Conservation (phyloP, 2,888 invertebrate species). For the Pomacea canaliculata region DNA sequence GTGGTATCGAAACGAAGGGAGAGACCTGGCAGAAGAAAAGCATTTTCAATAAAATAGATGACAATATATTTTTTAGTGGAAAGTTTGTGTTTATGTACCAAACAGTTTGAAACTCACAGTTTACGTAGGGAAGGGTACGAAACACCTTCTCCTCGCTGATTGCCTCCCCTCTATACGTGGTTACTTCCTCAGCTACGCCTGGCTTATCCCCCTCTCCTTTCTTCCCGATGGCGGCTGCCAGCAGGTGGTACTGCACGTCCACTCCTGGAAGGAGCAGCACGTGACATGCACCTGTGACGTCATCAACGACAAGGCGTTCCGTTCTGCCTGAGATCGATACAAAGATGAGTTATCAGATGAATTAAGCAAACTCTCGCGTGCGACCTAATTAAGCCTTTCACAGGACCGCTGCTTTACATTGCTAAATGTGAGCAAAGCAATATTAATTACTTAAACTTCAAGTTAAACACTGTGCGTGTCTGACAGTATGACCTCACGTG, state of each 20-base stretch:
- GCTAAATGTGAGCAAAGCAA: too few relatives aligned
- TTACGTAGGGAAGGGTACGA: slow-evolving; percentile 18
- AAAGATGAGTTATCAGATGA: neutral
- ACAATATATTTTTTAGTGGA: too few relatives aligned
- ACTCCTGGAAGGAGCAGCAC: slow-evolving; percentile 16
- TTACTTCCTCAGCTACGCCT: neutral
- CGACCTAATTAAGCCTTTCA: too few relatives aligned
- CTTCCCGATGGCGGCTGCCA: slow-evolving; percentile 5
- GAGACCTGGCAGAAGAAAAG: slow-evolving; percentile 20
- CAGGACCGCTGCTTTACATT: too few relatives aligned
- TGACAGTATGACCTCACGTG: too few relatives aligned
- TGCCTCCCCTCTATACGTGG: neutral
- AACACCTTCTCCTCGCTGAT: slow-evolving; percentile 18
- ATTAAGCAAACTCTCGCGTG: too few relatives aligned
- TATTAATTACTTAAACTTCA: too few relatives aligned
- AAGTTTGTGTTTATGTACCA: too few relatives aligned
- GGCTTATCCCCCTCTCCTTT: slow-evolving; percentile 5
- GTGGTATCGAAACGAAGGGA: slow-evolving; percentile 29
- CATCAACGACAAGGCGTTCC: slow-evolving; percentile 12
- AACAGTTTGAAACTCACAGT: slow-evolving; percentile 13
- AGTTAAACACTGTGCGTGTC: too few relatives aligned
- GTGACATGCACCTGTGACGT: slow-evolving; percentile 18
- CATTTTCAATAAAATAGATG: too few relatives aligned
- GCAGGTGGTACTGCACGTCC: slow-evolving; percentile 20
- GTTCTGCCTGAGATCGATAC: slow-evolving; percentile 1